phyloP scores from a whole-genome alignment of 2,113 vertebrate species.

The Lampris incognitus region DNA sequence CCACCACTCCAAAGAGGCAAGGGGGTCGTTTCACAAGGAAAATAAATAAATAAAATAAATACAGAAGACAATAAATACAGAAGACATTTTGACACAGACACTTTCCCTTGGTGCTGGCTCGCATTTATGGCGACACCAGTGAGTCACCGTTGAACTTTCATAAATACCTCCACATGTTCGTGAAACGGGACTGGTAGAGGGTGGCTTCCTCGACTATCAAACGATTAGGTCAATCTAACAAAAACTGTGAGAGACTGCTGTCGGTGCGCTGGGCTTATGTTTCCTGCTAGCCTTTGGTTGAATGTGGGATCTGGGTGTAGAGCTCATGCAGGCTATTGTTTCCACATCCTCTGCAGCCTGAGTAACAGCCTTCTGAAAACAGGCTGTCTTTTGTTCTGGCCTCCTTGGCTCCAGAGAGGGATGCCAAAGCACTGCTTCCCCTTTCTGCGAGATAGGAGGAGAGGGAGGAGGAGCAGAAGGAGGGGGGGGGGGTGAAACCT shows the following conservation, averaged over 20 bases:
- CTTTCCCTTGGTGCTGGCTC: background rate
- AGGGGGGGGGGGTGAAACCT: slow-evolving; percentile 65
- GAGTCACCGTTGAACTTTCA: slow-evolving; percentile 43
- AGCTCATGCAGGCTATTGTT: slow-evolving; percentile 79
- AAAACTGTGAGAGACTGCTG: slow-evolving; percentile 74
- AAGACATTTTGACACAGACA: too few species aligned
- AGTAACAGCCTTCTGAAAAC: slow-evolving; percentile 81
- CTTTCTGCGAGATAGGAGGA: slow-evolving; percentile 68
- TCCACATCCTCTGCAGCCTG: slow-evolving; percentile 80
- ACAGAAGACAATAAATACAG: too few species aligned
- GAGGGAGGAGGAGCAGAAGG: slow-evolving; percentile 54
- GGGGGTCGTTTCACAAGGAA: background rate
- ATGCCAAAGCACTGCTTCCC: slow-evolving; percentile 75
- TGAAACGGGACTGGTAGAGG: slow-evolving; percentile 35
- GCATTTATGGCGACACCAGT: slow-evolving; percentile 32
- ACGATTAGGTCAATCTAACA: slow-evolving; percentile 66
- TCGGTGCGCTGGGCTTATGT: slow-evolving; percentile 70
- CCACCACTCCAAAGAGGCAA: background rate
- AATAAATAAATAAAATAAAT: too few species aligned
- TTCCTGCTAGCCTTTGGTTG: slow-evolving; percentile 74
- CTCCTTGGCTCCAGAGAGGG: slow-evolving; percentile 72
- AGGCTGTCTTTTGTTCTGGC: slow-evolving; percentile 77
- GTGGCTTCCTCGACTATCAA: slow-evolving; percentile 57
- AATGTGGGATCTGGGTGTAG: slow-evolving; percentile 76
- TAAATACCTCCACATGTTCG: slow-evolving; percentile 40